phyloP scores from a whole-genome alignment of 2,888 invertebrate genomes.

The Lysandra coridon region DNA sequence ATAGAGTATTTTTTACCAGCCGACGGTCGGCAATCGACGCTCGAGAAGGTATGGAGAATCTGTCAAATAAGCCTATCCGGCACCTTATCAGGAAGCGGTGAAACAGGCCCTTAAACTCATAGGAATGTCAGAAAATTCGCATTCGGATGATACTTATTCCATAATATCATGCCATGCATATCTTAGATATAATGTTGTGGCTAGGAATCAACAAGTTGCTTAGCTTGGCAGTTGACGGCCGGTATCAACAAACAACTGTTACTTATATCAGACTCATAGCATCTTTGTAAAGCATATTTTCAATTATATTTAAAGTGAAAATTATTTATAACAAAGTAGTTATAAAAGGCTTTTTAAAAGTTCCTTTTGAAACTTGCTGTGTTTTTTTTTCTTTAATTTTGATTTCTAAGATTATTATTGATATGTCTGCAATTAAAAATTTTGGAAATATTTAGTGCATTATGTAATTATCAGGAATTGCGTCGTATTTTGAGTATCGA shows the following conservation, averaged over 20 bases:
- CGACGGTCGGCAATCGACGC: no score
- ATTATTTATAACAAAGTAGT: background rate
- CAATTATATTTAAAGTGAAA: background rate
- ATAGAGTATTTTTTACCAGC: no score
- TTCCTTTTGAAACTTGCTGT: no score
- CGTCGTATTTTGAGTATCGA: slow-evolving; percentile 3
- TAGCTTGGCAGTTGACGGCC: background rate
- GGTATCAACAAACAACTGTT: background rate
- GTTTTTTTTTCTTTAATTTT: no score
- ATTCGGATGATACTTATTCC: background rate
- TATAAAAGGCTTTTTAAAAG: no score
- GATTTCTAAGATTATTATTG: background rate
- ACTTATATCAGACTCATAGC: background rate
- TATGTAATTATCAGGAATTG: background rate
- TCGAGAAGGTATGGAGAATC: no score
- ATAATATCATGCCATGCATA: background rate
- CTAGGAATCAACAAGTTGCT: slow-evolving; percentile 1
- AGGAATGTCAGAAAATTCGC: background rate
- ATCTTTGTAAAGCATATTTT: background rate
- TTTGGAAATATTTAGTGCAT: background rate
- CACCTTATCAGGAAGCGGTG: no score
- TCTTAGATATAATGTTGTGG: slow-evolving; percentile 4
- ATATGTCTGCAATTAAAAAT: background rate
- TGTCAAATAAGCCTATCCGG: no score
- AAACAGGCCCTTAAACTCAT: background rate